Evolutionary conservation across 2,888 invertebrate species (phyloP), one percentile per base, ranked within the genome.

Genomic region (Petrolisthes cinctipes): DNA sequence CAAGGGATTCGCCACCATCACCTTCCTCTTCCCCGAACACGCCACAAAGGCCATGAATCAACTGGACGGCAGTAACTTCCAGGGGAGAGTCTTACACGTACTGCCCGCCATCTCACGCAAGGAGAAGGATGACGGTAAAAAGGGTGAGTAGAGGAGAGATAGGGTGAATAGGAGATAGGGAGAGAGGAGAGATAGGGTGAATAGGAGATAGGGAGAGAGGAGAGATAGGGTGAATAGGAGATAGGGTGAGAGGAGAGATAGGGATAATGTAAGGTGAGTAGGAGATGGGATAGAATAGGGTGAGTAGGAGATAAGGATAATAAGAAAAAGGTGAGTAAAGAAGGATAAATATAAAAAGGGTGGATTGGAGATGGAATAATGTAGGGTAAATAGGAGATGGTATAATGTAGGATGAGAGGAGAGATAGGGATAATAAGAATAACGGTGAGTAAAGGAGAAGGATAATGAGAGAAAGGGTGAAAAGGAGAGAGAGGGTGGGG

Each of bases 11-110:
- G 99, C 97, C 0, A 96, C 96, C 0, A 94, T 99, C 0, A 97
- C 98, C 0, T 99, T 95, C 92, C 94, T 99, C 92, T 96, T 99
- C 94, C 98, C 99, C 0, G 99, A 99, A 92, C 96, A 99, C 93
- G 99, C 99, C 0, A 95, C 97, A 0, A 95, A 95, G 92, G 99
- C 99, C 0, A 98, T 96, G 92, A 94, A 95, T 0, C 96, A 96
- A 91, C 93, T 99, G 3, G 99, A 99, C 93, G 99, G 99, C n/a
- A 95, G 95, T 0, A 94, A 96, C 83, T 96, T 98, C 92, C 96
- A 97, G 92, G 99, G 99, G 0, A 94, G 99, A 91, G 95, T 99
- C 95, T 93, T 99, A 87, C 99, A 99, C 93, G 94, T 99, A 66
- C 93, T 99, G 89, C 98, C 99, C 0, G 97, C 96, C 5, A 96